Conservation (phyloP, 30 jellyfish, hydroid and myxozoan genomes). For the Aurelia sp. region DNA sequence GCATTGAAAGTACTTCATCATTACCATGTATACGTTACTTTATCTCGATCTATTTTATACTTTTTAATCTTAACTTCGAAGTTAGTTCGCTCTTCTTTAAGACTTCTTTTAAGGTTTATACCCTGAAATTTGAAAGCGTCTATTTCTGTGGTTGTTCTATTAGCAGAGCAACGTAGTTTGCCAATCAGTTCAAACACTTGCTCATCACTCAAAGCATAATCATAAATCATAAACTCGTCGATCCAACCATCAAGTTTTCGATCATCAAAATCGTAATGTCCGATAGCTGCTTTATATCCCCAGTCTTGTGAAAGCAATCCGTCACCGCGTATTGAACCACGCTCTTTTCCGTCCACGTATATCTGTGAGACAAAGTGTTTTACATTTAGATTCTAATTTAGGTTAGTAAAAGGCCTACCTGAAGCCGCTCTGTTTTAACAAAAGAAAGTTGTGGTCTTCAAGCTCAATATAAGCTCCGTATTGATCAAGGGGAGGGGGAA, state of each 20-base stretch:
- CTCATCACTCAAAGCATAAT: conserved; percentile 85
- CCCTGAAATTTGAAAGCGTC: conserved; percentile 91
- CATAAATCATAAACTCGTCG: conserved; percentile 94
- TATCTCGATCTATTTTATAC: conserved; percentile 36
- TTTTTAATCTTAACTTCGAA: conserved; percentile 28
- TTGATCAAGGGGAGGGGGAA: too few species aligned
- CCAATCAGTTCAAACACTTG: conserved; percentile 91
- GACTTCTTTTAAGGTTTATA: conserved; percentile 65
- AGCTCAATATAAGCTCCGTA: too few species aligned
- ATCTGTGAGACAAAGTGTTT: conserved; percentile 38
- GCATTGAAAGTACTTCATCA: too few species aligned
- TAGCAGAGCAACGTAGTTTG: conserved; percentile 87
- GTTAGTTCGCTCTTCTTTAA: conserved; percentile 45
- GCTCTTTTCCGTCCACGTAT: conserved; percentile 95
- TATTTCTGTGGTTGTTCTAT: conserved; percentile 85
- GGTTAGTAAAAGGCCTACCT: too few species aligned
- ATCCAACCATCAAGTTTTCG: conserved; percentile 90
- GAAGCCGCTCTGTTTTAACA: too few species aligned
- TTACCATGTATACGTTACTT: conserved; percentile 54
- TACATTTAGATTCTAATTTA: too few species aligned
- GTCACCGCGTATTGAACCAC: conserved; percentile 81
- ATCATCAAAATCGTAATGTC: conserved; percentile 95
- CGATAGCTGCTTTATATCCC: conserved; percentile 98
- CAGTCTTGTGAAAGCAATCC: conserved; percentile 92
- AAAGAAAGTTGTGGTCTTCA: too few species aligned